Percentiles rank a stretch among this genome's conserved stretches.
These are phyloP conservation scores for Electrona antarctica DNA, from an alignment of 2,113 vertebrate species.

Conservation along the genomic window DNA sequence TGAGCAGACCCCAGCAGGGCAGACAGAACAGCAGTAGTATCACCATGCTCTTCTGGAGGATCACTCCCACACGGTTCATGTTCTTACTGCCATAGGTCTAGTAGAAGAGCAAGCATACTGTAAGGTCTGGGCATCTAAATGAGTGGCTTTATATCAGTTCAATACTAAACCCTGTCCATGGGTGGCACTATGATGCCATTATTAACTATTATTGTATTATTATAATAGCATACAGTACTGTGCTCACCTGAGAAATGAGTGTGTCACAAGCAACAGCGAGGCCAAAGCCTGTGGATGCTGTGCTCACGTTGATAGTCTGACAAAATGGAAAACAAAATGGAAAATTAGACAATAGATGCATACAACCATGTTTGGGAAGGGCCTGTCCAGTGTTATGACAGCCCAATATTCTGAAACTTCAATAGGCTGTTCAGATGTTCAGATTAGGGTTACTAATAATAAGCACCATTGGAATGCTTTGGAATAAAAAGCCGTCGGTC, in stretches of 20 bases:
- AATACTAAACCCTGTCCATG: too few species aligned
- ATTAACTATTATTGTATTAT: too few species aligned
- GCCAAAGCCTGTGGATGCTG: constrained; percentile 83
- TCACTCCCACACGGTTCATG: constrained; percentile 88
- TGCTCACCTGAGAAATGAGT: constrained; percentile 90
- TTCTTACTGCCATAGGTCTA: constrained; percentile 90
- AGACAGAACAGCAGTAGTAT: constrained; percentile 90
- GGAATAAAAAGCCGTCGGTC: too few species aligned
- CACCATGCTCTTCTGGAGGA: constrained; percentile 85
- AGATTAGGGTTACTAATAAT: too few species aligned
- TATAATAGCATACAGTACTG: not conserved
- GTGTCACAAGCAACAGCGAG: constrained; percentile 89
- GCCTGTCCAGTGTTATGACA: not conserved
- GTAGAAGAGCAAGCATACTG: constrained; percentile 51
- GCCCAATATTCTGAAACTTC: not conserved
- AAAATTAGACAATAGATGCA: not conserved
- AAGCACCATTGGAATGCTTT: too few species aligned
- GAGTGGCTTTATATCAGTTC: too few species aligned
- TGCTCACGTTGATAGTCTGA: constrained; percentile 85
- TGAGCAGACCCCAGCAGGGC: constrained; percentile 90
- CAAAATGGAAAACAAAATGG: constrained; percentile 15
- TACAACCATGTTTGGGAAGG: not conserved
- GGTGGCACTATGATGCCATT: too few species aligned
- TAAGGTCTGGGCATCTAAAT: too few species aligned
- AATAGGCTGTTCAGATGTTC: not conserved